phyloP scores from a whole-genome alignment of 2,113 vertebrate species.

The Psammodynastes pulverulentus region DNA sequence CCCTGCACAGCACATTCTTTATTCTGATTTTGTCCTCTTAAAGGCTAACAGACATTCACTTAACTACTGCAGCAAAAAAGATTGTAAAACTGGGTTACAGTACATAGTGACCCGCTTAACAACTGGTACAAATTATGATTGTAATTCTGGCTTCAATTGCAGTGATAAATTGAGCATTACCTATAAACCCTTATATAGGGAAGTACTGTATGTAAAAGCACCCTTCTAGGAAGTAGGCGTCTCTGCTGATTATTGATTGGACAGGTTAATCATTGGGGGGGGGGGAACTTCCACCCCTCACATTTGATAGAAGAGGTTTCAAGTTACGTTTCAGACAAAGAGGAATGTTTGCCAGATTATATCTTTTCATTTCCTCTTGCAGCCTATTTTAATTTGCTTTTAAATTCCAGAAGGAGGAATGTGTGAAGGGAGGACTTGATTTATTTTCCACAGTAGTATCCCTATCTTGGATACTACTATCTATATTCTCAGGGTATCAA shows the following conservation, averaged over 20 bases:
- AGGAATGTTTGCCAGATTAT: neutral
- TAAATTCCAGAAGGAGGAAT: neutral
- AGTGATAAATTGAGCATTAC: neutral
- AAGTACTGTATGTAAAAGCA: neutral
- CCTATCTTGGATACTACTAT: neutral
- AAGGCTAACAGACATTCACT: neutral
- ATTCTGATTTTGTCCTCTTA: neutral
- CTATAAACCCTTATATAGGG: neutral
- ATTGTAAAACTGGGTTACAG: neutral
- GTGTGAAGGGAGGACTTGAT: neutral
- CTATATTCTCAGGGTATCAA: neutral
- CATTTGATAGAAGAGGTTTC: neutral
- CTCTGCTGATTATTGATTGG: too few relatives aligned
- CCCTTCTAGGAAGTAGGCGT: neutral
- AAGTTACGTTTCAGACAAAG: neutral
- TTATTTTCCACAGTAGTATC: neutral
- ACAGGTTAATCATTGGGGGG: too few relatives aligned
- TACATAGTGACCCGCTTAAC: neutral
- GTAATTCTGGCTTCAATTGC: neutral
- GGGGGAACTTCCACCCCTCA: neutral
- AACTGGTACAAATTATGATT: neutral
- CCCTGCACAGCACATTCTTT: neutral
- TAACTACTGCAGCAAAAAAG: neutral
- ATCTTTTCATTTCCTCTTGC: neutral
- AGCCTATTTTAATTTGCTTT: neutral